Evolutionary conservation across 2,888 invertebrate genomes (phyloP), one percentile per base, ranked within the genome.

Genomic region (Melanostoma scalare): DNA sequence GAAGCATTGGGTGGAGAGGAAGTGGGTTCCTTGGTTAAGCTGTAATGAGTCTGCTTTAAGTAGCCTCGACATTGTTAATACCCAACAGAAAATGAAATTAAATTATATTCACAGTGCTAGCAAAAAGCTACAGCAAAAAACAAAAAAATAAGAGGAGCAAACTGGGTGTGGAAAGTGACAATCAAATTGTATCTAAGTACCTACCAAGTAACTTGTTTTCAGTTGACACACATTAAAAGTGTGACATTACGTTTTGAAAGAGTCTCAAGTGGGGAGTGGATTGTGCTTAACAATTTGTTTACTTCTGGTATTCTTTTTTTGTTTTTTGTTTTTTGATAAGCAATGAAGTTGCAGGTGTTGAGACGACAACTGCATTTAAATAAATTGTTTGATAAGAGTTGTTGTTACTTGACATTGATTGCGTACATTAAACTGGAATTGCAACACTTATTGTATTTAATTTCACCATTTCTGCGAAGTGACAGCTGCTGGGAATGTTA

Each of bases 111-210:
- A 53, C 42, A 46, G 48, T 35, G 55, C 35, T 46, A 52, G 55
- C 31, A 42, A 5, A 5, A 44, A 44, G 52, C 35, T 20, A 1
- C 20, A 20, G 20, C 20, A 20, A 6, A 46, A 40, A 77, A 56
- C 6, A 52, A 63, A 56, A 56, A 44, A 71, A 55, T 4, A 58
- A 42, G n/a, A 58, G 31, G 40, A 6, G 8, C 4, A 58, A 73
- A 63, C 60, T 77, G 77, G 81, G 81, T 77, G 81, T 81, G 81
- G 81, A 81, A 72, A 72, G 77, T 77, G 77, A 67, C 77, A 76
- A 77, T 67, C 56, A 81, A 81, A 76, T 72, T 52, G 67, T 60
- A 61, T 72, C 76, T 76, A 81, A 76, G 81, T 72, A 76, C 75
- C 68, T 68, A 53, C 71, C 67, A 72, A 63, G 63, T 48, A 63